Base-by-base conservation (phyloP, 2,797 vertebrate species). In the Morelia viridis region DNA sequence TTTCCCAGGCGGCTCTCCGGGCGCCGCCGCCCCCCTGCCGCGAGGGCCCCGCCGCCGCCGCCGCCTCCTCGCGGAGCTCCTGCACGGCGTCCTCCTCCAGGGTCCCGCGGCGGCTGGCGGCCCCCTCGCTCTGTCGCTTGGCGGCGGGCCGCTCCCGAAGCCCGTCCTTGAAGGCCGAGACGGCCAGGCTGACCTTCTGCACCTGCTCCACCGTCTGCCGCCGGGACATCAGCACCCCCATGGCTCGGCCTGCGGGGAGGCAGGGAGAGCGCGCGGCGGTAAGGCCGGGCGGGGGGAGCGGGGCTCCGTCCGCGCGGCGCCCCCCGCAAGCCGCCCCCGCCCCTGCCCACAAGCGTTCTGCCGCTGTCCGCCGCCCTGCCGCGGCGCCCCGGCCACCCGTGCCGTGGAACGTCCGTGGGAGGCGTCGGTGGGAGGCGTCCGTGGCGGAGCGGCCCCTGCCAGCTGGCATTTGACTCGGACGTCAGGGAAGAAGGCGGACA, bases 161-260 rank as follows among this genome's bases (percentile, higher is more conserved):
- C 80, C 99, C 99, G 0, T 99, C 97, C 95, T 99, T 99, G 96
- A 99, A 99, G 87, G 99, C 99, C 0, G 98, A 98, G 92, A 99
- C 99, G 0, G 99, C 99, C 35, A 98, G 97, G 76, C 95, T 99
- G 97, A 99, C 99, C 96, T 99, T 99, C 97, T 99, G 99, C 89
- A 99, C 99, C 97, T 99, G 99, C 97, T 99, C 98, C 97, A 99
- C 99, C n/a, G 99, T 99, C 97, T 99, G 99, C 94, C 98, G 98
- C 97, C 98, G 99, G 93, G 98, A 98, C 98, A 98, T 98, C 95
- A 98, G 97, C 94, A 99, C 99, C 94, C 99, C 99, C 99, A 99
- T 99, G 98, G 96, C 97, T 98, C 97, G 97, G 94, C 12, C 71
- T 76, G 56, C 46, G 28, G 88, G 35, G 35, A 35, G 35, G 35